A percentile compares a stretch with the other conserved stretches of the same genome.
Conservation (phyloP, 1,140 invertebrate genomes). For the Penaeus indicus region DNA sequence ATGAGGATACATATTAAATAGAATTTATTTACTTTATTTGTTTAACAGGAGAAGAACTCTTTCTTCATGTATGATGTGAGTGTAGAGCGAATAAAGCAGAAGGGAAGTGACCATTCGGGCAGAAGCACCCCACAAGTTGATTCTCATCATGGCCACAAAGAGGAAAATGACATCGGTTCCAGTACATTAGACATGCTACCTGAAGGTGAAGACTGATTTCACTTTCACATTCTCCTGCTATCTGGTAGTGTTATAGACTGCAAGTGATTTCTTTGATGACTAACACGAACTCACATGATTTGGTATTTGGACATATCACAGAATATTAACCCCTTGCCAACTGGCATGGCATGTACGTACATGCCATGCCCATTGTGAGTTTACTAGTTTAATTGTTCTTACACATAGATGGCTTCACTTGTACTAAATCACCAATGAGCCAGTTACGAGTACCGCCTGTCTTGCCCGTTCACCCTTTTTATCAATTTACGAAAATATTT, state of each 20-base stretch:
- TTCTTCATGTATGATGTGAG: background rate
- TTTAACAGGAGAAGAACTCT: background rate
- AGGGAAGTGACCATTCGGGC: conserved; percentile 6
- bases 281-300: background rate
- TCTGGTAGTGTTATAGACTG: background rate
- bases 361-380: no score
- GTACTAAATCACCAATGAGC: no score
- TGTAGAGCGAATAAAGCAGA: conserved; percentile 18
- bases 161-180: background rate
- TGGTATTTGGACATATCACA: background rate
- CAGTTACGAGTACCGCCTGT: no score
- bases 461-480: no score
- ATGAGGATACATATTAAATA: no score
- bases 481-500: no score
- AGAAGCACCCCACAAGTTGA: conserved; percentile 18
- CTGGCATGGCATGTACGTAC: no score
- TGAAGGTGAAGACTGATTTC: background rate
- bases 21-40: background rate
- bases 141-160: background rate
- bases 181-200: background rate
- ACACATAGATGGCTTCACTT: no score
- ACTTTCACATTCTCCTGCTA: background rate
- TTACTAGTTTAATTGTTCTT: no score
- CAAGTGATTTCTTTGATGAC: background rate
- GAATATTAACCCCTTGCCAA: no score